phyloP scores from a whole-genome alignment of 2,797 vertebrate species.

The Alosa sapidissima region DNA sequence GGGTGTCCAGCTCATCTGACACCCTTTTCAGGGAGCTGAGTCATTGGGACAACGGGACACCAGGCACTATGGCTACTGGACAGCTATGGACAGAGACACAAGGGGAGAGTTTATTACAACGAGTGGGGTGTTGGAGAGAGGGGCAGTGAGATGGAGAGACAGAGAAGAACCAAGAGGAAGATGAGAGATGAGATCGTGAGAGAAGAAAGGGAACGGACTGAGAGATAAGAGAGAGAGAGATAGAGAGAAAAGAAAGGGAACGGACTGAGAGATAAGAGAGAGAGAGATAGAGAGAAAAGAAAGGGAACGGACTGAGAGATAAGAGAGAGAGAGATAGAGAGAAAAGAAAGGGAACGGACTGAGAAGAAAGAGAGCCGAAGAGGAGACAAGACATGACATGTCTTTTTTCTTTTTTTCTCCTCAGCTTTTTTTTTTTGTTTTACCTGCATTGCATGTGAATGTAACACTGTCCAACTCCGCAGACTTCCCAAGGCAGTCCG shows the following conservation, averaged over 20 bases:
- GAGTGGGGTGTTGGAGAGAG: neutral
- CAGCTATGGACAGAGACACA: constrained; percentile 13
- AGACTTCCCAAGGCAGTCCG: constrained; percentile 32
- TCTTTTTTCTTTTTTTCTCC: neutral
- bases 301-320: neutral
- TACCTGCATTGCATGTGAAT: neutral
- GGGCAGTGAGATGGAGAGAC: neutral
- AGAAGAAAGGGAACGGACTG: neutral
- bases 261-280: neutral
- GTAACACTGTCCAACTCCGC: constrained; percentile 9
- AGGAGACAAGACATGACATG: neutral
- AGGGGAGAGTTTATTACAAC: neutral
- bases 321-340: neutral
- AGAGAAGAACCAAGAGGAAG: neutral
- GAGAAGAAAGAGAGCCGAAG: neutral
- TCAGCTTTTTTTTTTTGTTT: neutral
- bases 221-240: neutral
- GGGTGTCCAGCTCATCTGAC: constrained; percentile 3
- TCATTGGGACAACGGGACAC: constrained; percentile 25
- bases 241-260: neutral
- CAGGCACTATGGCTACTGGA: neutral
- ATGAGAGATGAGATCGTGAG: neutral
- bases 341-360: neutral
- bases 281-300: neutral
- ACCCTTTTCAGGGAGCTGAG: constrained; percentile 34